Evolutionary conservation across 1,140 invertebrate genomes (phyloP), one percentile per base, ranked within the genome.

Genomic region (Bradynema listronoti): DNA sequence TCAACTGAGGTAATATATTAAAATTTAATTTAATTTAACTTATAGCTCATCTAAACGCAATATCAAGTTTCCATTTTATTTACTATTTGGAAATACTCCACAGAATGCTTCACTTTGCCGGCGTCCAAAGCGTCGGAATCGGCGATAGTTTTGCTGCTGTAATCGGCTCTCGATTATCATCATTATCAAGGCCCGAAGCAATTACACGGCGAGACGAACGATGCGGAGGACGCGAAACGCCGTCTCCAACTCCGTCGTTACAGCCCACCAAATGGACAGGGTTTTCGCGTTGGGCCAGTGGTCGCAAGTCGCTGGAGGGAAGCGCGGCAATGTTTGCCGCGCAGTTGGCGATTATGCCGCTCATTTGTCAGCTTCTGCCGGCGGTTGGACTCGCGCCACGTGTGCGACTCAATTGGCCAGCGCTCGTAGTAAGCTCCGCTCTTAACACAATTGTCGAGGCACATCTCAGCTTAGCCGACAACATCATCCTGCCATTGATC

Each of bases 91-190:
- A n/a, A n/a, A n/a, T n/a, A n/a, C n/a, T n/a, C n/a, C n/a, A n/a
- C n/a, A n/a, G n/a, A n/a, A n/a, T n/a, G n/a, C n/a, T n/a, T n/a
- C 68, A 75, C 47, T 72, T 69, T 42, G 46, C 57, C 30, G 70
- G 70, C 7, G 33, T 72, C 7, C 29, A 65, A 19, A 69, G 62
- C 11, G 69, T 72, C 29, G 70, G 72, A 29, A 43, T 72, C 14
- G 70, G 70, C n/a, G 70, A 72, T 32, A 50, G 46, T n/a, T 52
- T 49, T 57, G 70, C 70, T n/a, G 72, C 72, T 9, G 24, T 74
- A 16, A 41, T 62, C 29, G 69, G 71, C 4, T 59, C 58, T 11
- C 45, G 36, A 30, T 64, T 65, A 53, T 11, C 39, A 32, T 1
- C 22, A 29, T 19, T 22, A 7, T 22, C 6, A 29, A 7, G 4